phyloP scores from a whole-genome alignment of 2,797 vertebrate genomes.

The Hyperoplus immaculatus region DNA sequence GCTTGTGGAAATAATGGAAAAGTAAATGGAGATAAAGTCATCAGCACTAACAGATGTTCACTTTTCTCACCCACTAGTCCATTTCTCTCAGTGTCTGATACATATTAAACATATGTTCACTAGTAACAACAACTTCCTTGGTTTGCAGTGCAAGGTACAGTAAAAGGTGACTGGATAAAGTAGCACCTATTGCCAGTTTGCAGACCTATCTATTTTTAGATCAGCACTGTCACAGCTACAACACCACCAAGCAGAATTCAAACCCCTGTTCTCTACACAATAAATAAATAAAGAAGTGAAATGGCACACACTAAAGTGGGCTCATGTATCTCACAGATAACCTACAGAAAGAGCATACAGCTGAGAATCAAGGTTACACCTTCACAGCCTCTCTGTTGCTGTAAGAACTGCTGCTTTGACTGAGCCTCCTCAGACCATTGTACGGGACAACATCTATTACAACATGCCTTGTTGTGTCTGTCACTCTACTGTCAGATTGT shows the following conservation, averaged over 20 bases:
- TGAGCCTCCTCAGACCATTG: neutral
- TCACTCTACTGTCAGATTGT: neutral
- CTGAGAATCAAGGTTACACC: constrained; percentile 66
- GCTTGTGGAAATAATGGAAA: constrained; percentile 22
- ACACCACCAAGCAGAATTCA: constrained; percentile 72
- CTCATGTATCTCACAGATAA: constrained; percentile 59
- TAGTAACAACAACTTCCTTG: neutral
- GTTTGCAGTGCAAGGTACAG: constrained; percentile 55
- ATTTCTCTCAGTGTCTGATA: neutral
- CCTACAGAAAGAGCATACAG: constrained; percentile 48
- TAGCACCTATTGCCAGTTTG: constrained; percentile 66
- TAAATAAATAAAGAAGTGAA: constrained; percentile 10
- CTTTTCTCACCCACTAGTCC: neutral
- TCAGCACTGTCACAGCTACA: constrained; percentile 74
- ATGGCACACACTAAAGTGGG: constrained; percentile 41
- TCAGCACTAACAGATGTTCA: neutral
- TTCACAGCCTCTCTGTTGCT: constrained; percentile 17
- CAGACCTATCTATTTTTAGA: constrained; percentile 84
- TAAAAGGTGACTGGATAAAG: constrained; percentile 59
- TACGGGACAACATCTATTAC: neutral
- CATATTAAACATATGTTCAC: neutral
- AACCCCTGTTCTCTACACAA: constrained; percentile 63
- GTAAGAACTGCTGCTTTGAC: constrained; percentile 1
- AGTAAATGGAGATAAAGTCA: constrained; percentile 9
- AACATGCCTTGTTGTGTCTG: neutral